Evolutionary conservation across 2,888 invertebrate species (phyloP).

Genomic region (Agrochola lota): DNA sequence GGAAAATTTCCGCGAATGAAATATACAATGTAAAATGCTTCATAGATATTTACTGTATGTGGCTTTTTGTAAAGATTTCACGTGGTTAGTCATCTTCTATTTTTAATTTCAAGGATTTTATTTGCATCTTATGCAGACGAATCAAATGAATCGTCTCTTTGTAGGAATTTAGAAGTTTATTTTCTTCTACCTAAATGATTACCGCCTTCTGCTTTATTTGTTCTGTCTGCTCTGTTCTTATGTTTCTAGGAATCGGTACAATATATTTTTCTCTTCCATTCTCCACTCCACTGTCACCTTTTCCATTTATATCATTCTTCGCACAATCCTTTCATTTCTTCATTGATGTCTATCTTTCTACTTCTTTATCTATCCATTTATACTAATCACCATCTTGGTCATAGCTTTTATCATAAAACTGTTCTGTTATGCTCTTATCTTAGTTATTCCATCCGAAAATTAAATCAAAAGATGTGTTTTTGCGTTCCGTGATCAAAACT

Average conservation of each 20-base stretch:
- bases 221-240: neutral
- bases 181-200: neutral
- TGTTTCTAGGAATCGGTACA: neutral
- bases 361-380: neutral
- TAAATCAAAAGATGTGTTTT: neutral
- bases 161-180: neutral
- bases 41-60: slow-evolving; percentile 14
- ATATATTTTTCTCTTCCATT: neutral
- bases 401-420: neutral
- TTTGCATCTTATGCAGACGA: neutral
- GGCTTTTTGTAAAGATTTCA: slow-evolving; percentile 16
- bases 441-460: neutral
- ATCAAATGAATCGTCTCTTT: neutral
- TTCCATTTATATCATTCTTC: neutral
- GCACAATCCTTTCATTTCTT: neutral
- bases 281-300: neutral
- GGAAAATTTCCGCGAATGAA: slow-evolving; percentile 65
- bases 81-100: neutral
- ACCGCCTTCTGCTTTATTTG: neutral
- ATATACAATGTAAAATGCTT: slow-evolving; percentile 16
- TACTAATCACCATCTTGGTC: neutral
- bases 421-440: neutral
- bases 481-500: neutral
- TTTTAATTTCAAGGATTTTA: slow-evolving; percentile 16
- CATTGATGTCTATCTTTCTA: neutral